A percentile compares a stretch with the other conserved stretches of the same genome.
Evolutionary conservation across 2,113 vertebrate genomes (phyloP).

Genomic region (Agapornis roseicollis): DNA sequence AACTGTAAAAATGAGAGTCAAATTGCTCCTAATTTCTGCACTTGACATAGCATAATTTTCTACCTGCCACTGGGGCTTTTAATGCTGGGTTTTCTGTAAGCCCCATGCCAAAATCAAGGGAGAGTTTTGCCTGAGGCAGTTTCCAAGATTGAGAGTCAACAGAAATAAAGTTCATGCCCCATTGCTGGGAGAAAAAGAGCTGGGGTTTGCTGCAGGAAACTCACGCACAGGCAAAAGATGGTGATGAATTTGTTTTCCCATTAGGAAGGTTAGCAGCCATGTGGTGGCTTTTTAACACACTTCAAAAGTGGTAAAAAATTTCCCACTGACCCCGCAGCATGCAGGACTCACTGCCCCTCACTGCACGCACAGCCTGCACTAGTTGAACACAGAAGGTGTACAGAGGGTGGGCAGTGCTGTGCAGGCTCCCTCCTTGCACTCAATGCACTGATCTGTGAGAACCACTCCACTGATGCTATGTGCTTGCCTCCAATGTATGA

Average conservation of each 20-base stretch:
- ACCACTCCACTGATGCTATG: accelerated
- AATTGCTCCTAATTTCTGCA: neutral
- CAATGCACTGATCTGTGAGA: accelerated
- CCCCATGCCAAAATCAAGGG: neutral
- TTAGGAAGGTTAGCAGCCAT: neutral
- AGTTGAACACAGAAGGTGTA: accelerated
- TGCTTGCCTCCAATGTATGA: accelerated
- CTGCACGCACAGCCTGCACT: accelerated
- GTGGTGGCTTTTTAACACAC: neutral
- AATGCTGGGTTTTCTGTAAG: neutral
- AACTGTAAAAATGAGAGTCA: constrained; percentile 7
- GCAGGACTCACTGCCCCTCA: accelerated
- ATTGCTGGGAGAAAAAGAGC: neutral
- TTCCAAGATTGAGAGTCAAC: neutral
- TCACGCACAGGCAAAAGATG: accelerated
- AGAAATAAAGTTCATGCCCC: neutral
- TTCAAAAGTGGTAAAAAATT: neutral
- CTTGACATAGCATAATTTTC: neutral
- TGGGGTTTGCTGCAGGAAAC: neutral
- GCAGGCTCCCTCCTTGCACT: neutral
- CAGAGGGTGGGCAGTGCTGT: neutral
- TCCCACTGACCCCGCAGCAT: accelerated
- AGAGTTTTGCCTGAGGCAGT: neutral
- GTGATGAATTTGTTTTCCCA: accelerated
- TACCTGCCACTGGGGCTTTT: neutral